phyloP scores from a whole-genome alignment of 2,888 invertebrate genomes.

The Tetropium fuscum region DNA sequence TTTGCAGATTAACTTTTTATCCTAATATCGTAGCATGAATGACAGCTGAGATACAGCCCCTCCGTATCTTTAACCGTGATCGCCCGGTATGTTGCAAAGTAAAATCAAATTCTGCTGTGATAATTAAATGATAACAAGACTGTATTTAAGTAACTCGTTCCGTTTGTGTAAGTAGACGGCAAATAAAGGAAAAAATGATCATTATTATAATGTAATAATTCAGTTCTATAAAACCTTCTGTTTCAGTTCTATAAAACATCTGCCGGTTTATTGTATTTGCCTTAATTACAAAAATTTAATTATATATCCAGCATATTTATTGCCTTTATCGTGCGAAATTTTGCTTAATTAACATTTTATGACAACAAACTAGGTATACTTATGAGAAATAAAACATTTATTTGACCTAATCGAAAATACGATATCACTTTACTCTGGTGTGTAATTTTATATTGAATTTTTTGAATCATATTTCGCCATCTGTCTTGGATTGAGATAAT shows the following conservation, averaged over 20 bases:
- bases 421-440: slow-evolving; percentile 17
- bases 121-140: too few relatives aligned
- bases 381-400: slow-evolving; percentile 23
- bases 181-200: neutral
- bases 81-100: too few relatives aligned
- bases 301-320: slow-evolving; percentile 29
- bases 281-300: slow-evolving; percentile 29
- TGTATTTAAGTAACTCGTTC: too few relatives aligned
- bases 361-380: slow-evolving; percentile 10
- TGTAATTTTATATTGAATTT: slow-evolving; percentile 49
- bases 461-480: slow-evolving; percentile 46
- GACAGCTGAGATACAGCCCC: too few relatives aligned
- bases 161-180: too few relatives aligned
- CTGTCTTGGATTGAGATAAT: slow-evolving; percentile 50
- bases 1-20: too few relatives aligned
- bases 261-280: slow-evolving; percentile 27
- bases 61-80: too few relatives aligned
- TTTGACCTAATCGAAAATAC: slow-evolving; percentile 12
- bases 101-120: too few relatives aligned
- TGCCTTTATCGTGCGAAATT: slow-evolving; percentile 27
- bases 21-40: too few relatives aligned
- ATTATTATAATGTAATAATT: slow-evolving; percentile 14
- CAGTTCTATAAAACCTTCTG: slow-evolving; percentile 18
- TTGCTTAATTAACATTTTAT: slow-evolving; percentile 32
- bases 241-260: slow-evolving; percentile 22